phyloP scores from a whole-genome alignment of 2,888 invertebrate genomes.

The Stenotaenia linearis region DNA sequence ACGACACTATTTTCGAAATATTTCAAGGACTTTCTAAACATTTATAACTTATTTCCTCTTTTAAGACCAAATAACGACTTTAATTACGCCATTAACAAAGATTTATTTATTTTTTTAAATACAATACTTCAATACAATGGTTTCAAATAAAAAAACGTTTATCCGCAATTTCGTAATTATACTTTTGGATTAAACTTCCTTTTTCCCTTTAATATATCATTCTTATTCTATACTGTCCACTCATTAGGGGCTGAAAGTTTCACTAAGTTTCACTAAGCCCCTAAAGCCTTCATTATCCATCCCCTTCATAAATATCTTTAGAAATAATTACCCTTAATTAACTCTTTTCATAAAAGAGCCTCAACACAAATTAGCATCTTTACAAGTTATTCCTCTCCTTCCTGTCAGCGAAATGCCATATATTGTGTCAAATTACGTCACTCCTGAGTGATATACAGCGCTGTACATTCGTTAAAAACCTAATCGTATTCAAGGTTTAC shows the following conservation, averaged over 20 bases:
- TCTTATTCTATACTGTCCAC: too few species aligned
- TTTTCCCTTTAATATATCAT: too few species aligned
- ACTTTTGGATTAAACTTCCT: background rate
- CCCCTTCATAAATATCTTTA: background rate
- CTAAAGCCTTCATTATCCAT: background rate
- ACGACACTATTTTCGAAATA: background rate
- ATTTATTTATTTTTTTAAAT: too few species aligned
- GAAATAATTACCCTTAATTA: background rate
- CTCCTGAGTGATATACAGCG: background rate
- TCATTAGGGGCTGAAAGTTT: too few species aligned
- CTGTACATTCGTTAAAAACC: background rate
- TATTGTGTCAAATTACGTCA: background rate
- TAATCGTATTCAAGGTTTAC: background rate
- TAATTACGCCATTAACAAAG: background rate
- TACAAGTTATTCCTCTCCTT: background rate
- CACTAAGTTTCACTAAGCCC: too few species aligned
- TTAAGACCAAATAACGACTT: background rate
- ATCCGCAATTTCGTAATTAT: too few species aligned
- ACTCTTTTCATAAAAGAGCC: background rate
- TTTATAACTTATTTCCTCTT: background rate
- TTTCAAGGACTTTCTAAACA: background rate
- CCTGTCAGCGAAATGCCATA: background rate
- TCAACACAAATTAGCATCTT: background rate
- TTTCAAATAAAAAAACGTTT: too few species aligned
- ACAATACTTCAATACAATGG: too few species aligned